These are phyloP conservation scores for Xyrichtys novacula DNA, from an alignment of 2,797 vertebrate species.

Conservation along the genomic window DNA sequence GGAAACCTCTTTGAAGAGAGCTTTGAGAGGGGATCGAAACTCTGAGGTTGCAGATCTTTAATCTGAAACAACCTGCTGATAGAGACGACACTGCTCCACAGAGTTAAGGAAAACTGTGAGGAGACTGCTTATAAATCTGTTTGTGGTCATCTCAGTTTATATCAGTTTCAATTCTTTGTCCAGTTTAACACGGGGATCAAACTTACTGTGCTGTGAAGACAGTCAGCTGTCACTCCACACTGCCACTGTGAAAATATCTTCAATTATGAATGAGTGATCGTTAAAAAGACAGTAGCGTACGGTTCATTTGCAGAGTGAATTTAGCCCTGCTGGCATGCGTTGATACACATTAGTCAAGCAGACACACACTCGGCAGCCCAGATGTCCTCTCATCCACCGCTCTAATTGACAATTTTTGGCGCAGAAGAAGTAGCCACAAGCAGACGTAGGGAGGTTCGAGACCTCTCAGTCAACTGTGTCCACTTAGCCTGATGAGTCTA, in stretches of 20 bases:
- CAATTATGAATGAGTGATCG: slow-evolving; percentile 38
- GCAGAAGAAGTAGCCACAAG: slow-evolving; percentile 66
- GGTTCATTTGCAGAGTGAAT: slow-evolving; percentile 49
- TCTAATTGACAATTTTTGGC: slow-evolving; percentile 75
- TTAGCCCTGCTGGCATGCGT: slow-evolving; percentile 38
- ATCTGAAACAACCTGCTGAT: background rate
- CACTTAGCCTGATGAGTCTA: slow-evolving; percentile 84
- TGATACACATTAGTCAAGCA: slow-evolving; percentile 63
- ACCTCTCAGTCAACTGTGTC: slow-evolving; percentile 82
- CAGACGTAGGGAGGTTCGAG: slow-evolving; percentile 77
- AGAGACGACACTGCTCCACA: background rate
- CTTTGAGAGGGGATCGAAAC: background rate
- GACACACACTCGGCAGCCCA: slow-evolving; percentile 57
- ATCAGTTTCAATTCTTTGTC: too few species aligned
- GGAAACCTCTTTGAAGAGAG: too few species aligned
- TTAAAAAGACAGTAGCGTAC: slow-evolving; percentile 31
- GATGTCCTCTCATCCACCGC: slow-evolving; percentile 69
- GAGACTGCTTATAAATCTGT: background rate
- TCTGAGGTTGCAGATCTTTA: background rate
- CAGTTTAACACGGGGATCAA: too few species aligned
- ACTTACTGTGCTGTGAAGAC: background rate
- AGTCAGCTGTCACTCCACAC: slow-evolving; percentile 9
- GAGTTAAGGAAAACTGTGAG: too few species aligned
- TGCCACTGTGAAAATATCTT: slow-evolving; percentile 6
- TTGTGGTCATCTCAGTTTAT: background rate